phyloP scores from a whole-genome alignment of 2,797 vertebrate genomes.

The Acanthornis magna region DNA sequence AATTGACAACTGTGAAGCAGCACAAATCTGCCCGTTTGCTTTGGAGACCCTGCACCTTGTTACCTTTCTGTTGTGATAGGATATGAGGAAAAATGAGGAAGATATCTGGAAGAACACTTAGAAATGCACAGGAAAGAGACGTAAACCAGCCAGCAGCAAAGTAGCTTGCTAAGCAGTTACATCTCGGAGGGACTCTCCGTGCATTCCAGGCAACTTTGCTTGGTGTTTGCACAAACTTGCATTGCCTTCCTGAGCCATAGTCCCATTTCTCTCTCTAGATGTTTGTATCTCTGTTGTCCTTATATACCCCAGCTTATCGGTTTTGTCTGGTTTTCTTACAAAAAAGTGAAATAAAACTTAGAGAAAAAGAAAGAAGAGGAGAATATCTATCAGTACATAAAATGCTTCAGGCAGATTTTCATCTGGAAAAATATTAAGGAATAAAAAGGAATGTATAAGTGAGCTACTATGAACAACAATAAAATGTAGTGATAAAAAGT shows the following conservation, averaged over 20 bases:
- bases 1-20: neutral
- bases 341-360: constrained; percentile 27
- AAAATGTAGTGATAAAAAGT: constrained; percentile 44
- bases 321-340: constrained; percentile 52
- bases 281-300: constrained; percentile 57
- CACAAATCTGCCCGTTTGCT: neutral
- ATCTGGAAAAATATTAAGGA: constrained; percentile 65
- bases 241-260: neutral
- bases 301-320: constrained; percentile 60
- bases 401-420: constrained; percentile 72
- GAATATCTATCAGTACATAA: constrained; percentile 62
- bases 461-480: constrained; percentile 51
- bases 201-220: neutral
- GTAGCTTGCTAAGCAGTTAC: neutral
- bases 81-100: neutral
- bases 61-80: neutral
- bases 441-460: constrained; percentile 72
- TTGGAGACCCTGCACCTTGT: neutral
- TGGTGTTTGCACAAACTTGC: neutral
- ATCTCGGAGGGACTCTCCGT: neutral
- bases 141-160: neutral
- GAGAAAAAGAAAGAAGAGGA: constrained; percentile 54
- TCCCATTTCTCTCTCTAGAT: neutral
- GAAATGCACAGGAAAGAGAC: neutral
- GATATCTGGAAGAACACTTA: neutral